These are phyloP conservation scores for Micromesistius poutassou DNA, from an alignment of 2,797 vertebrate species.

Conservation along the genomic window DNA sequence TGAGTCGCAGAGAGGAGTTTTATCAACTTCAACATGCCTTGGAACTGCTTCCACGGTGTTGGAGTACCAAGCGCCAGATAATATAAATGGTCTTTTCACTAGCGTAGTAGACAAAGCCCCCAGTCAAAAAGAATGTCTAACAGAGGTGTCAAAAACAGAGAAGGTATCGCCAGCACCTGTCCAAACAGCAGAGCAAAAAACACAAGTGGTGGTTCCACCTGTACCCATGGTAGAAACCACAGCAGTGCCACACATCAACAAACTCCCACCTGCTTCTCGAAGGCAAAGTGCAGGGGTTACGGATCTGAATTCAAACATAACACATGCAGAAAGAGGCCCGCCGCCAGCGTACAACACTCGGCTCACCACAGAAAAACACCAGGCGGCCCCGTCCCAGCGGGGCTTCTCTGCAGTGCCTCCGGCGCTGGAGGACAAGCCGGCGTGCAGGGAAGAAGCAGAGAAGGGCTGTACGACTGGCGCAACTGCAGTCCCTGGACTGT, in stretches of 20 bases:
- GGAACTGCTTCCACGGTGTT: conserved; percentile 29
- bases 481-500: conserved; percentile 37
- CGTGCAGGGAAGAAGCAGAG: conserved; percentile 29
- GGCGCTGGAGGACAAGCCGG: conserved; percentile 32
- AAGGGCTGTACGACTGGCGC: conserved; percentile 37
- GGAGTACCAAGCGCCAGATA: conserved; percentile 45
- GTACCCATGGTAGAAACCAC: conserved; percentile 23
- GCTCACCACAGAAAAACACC: conserved; percentile 46
- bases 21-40: conserved; percentile 20
- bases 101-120: conserved; percentile 28
- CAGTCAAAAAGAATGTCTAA: not conserved
- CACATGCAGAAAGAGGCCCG: conserved; percentile 31
- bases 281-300: conserved; percentile 10
- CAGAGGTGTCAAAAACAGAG: conserved; percentile 17
- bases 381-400: conserved; percentile 34
- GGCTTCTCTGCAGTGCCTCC: conserved; percentile 37
- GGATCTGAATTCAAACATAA: conserved; percentile 32
- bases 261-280: conserved; percentile 24
- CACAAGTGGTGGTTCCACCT: conserved; percentile 31
- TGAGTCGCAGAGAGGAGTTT: conserved; percentile 30
- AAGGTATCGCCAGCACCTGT: conserved; percentile 6
- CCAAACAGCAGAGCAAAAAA: conserved; percentile 16
- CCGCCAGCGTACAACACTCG: conserved; percentile 35
- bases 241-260: conserved; percentile 9
- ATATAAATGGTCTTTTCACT: conserved; percentile 30